These are phyloP conservation scores for Listronotus oregonensis DNA, from an alignment of 1,140 invertebrate genomes.

Conservation along the genomic window DNA sequence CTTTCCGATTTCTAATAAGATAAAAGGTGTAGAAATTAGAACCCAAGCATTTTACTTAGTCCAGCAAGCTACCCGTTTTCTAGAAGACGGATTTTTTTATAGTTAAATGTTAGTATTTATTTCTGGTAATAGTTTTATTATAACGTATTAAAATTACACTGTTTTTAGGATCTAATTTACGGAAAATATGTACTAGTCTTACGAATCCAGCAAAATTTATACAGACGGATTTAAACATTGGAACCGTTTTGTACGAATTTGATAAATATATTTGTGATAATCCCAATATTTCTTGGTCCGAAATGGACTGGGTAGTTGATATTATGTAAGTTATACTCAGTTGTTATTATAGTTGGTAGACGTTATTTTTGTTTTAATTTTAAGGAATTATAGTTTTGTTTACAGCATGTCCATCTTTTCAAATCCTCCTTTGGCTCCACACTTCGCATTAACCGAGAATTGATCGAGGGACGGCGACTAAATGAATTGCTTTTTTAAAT, in stretches of 20 bases:
- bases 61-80: no score
- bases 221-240: slow-evolving; percentile 57
- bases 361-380: neutral
- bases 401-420: no score
- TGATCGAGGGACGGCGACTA: no score
- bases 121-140: neutral
- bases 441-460: no score
- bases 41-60: no score
- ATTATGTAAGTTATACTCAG: slow-evolving; percentile 57
- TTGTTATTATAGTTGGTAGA: neutral
- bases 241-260: slow-evolving; percentile 61
- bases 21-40: no score
- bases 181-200: slow-evolving; percentile 55
- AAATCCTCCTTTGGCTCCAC: no score
- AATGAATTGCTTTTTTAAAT: no score
- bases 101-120: no score
- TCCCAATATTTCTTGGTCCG: slow-evolving; percentile 56
- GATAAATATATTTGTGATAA: slow-evolving; percentile 58
- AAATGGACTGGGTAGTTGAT: slow-evolving; percentile 63
- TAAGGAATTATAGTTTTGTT: neutral
- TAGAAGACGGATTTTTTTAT: no score
- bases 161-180: slow-evolving; percentile 57
- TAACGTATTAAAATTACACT: neutral
- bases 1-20: no score
- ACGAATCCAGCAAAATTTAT: slow-evolving; percentile 63